phyloP scores from a whole-genome alignment of 2,888 invertebrate species.

The Ectobius pallidus region DNA sequence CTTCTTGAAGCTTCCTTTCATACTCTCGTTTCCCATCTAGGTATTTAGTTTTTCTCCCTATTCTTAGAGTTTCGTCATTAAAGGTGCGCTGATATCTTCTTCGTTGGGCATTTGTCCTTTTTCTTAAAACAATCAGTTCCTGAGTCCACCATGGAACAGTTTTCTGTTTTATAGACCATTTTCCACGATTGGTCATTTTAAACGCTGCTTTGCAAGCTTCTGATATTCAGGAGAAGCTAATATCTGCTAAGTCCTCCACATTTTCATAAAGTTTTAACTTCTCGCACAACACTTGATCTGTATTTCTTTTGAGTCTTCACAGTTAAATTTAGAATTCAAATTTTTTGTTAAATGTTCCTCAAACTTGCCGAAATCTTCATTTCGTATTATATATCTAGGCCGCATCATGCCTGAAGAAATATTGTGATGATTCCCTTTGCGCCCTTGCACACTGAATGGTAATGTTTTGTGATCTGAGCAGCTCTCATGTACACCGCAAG shows the following conservation, averaged over 20 bases:
- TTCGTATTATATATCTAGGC: too few species aligned
- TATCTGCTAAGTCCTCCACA: neutral
- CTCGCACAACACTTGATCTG: neutral
- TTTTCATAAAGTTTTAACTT: neutral
- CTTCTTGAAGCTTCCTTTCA: too few species aligned
- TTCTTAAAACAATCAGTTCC: neutral
- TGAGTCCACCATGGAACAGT: too few species aligned
- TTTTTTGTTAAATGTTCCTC: too few species aligned
- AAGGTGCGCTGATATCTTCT: neutral
- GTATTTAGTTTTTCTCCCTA: too few species aligned
- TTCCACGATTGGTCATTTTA: neutral
- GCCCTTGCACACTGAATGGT: too few species aligned
- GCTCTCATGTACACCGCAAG: neutral
- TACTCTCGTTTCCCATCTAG: too few species aligned
- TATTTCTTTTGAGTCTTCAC: neutral
- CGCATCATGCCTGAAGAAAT: neutral
- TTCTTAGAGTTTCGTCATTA: neutral
- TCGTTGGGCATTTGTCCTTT: neutral
- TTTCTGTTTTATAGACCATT: neutral
- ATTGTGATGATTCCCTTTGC: too few species aligned
- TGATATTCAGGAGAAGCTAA: too few species aligned
- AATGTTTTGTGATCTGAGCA: neutral
- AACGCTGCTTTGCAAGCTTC: neutral
- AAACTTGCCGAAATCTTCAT: too few species aligned
- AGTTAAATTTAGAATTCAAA: too few species aligned